Base-by-base conservation (phyloP, 1,140 invertebrate species). In the Drosophila repletoides region DNA sequence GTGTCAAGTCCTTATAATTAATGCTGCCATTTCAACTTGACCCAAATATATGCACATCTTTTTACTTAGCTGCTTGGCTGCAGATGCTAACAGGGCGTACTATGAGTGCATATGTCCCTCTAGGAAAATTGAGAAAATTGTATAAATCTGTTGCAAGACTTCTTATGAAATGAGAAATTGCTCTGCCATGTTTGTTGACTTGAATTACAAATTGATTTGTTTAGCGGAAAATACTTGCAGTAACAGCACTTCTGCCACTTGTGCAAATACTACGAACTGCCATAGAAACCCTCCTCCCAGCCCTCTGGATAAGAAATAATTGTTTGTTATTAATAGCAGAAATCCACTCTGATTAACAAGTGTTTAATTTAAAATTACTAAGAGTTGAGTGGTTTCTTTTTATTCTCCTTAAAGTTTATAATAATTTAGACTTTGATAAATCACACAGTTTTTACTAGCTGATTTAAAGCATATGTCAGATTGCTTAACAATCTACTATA, bases 1-100 rank as follows among this genome's bases (percentile, higher is more conserved):
- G 33, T 69, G 79, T 69, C 77, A 83, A 83, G 77, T 84, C 80
- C 75, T 73, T 79, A 56, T 71, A 75, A 86, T 86, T 79, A 84
- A 84, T 84, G 80, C 56, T 52, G 49, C 64, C 74, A 86, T 59
- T 75, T 84, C 66, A 86, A 77, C 79, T 84, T 86, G 79, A 86
- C 79, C 79, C 71, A 79, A 75, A 81, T 83, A 67, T 26, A 6
- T 48, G n/a, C 24, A 51, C 15, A 22, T 67, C 60, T 55, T 56
- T 52, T 40, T 28, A 53, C 28, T 61, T 56, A 58, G 36, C 38
- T 49, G 45, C 43, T 59, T 45, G 49, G n/a, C 21, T 36, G 67
- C 56, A 34, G 52, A 51, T 60, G 55, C 48, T 60, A 66, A 59
- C 63, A 29, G 43, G 34, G 41, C n/a, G 24, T n/a, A 38, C 10